Evolutionary conservation across 2,888 invertebrate genomes (phyloP).

Genomic region (Ecdyonurus torrentis): DNA sequence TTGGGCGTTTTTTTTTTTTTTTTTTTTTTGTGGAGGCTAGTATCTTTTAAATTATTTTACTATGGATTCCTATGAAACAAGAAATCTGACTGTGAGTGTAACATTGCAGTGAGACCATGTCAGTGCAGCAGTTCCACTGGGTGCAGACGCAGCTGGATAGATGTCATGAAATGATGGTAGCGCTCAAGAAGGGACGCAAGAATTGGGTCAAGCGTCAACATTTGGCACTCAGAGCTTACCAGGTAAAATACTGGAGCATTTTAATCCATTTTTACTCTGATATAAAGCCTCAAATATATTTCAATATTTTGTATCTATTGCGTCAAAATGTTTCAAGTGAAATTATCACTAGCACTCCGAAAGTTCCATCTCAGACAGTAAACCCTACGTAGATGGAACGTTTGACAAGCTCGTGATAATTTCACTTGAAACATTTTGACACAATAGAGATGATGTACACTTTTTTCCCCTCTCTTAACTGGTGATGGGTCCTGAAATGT

Average conservation of each 20-base stretch:
- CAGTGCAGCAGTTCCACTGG: conserved; percentile 81
- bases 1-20: too few relatives aligned
- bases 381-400: too few relatives aligned
- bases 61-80: too few relatives aligned
- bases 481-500: not conserved
- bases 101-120: conserved; percentile 91
- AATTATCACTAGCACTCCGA: too few relatives aligned
- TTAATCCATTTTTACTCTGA: not conserved
- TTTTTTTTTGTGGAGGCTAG: too few relatives aligned
- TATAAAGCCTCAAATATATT: not conserved
- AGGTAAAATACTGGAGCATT: conserved; percentile 27
- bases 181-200: conserved; percentile 69
- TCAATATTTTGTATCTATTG: not conserved
- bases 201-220: conserved; percentile 78
- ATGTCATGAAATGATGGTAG: conserved; percentile 63
- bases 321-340: too few relatives aligned
- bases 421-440: too few relatives aligned
- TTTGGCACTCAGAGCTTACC: conserved; percentile 55
- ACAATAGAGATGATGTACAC: conserved; percentile 4
- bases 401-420: too few relatives aligned
- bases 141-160: conserved; percentile 83
- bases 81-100: too few relatives aligned
- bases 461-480: conserved; percentile 10
- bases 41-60: too few relatives aligned
- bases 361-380: too few relatives aligned